Evolutionary conservation across 1,140 invertebrate genomes (phyloP), one percentile per base, ranked within the genome.

Genomic region (Ruditapes philippinarum): DNA sequence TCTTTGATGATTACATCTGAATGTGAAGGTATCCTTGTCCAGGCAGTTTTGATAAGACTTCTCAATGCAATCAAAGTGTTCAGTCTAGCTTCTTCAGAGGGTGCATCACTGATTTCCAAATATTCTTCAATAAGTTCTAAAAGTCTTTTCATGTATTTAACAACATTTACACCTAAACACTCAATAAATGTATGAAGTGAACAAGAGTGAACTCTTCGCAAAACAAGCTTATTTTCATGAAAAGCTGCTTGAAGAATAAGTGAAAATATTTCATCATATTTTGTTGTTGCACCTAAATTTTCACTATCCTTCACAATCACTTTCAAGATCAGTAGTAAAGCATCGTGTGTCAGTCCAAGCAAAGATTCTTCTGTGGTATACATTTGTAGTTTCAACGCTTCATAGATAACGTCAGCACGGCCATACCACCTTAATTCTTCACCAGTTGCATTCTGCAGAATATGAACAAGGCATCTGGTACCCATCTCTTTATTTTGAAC

Each of bases 371-470:
- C 95, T 79, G 95, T 95, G 22, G 95, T 92, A 89, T 95, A 95
- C 1, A 96, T 91, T 70, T 96, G 95, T 85, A 95, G 95, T 78
- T 96, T 91, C 19, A 97, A 89, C 31, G 96, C 95, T 65, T 96
- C 93, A 92, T 95, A 96, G 45, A 97, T 95, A 5, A 97, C 96
- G 51, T 96, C 95, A 31, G 95, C 96, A 93, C 96, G 96, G 68
- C 96, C 96, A 90, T 96, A 92, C 96, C 95, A 89, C 89, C 93
- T 45, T 93, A 96, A 89, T 89, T 96, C 93, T 89, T 96, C 93
- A 92, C 94, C 95, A 95, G 96, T 93, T 92, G 92, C 87, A 91
- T 97, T 96, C 14, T 94, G 90, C 49, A 97, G 93, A 82, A 97
- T 96, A 89, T 96, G 93, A 60, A 94, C 70, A 40, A 97, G 92